These are phyloP conservation scores for Eilema griseolum DNA, from an alignment of 2,888 invertebrate genomes.

Conservation along the genomic window DNA sequence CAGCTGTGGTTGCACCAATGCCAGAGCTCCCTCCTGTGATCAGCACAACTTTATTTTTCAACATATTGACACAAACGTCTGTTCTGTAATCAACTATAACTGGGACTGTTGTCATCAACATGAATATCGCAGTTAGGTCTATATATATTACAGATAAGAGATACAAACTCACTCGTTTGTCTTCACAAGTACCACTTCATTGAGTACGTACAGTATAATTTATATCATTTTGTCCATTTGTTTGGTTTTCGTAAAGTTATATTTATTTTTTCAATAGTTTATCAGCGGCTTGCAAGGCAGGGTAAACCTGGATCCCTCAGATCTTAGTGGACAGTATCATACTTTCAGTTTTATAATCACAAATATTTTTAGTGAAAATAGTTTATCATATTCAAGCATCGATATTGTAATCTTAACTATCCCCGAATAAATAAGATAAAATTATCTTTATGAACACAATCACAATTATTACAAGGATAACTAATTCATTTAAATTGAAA, in stretches of 20 bases:
- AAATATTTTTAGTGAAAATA: background rate
- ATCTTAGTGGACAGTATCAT: too few relatives aligned
- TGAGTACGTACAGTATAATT: background rate
- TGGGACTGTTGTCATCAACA: background rate
- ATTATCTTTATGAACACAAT: too few relatives aligned
- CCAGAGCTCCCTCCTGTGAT: slow-evolving; percentile 67
- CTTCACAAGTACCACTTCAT: background rate
- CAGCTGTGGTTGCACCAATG: slow-evolving; percentile 64
- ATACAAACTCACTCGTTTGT: too few relatives aligned
- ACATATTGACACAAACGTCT: slow-evolving; percentile 47
- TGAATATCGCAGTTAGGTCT: background rate
- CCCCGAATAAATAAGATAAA: too few relatives aligned
- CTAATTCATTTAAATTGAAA: background rate
- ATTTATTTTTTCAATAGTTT: too few relatives aligned
- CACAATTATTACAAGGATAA: background rate
- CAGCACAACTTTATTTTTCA: slow-evolving; percentile 62
- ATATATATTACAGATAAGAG: background rate
- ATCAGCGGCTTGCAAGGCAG: too few relatives aligned
- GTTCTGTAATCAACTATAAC: background rate
- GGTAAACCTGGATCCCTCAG: too few relatives aligned
- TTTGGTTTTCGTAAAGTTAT: background rate
- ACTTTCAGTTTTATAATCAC: too few relatives aligned
- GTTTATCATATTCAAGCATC: background rate
- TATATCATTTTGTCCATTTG: background rate
- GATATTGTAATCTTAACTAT: background rate